Evolutionary conservation across 1,140 invertebrate genomes (phyloP).

Genomic region (Zaprionus ghesquierei): DNA sequence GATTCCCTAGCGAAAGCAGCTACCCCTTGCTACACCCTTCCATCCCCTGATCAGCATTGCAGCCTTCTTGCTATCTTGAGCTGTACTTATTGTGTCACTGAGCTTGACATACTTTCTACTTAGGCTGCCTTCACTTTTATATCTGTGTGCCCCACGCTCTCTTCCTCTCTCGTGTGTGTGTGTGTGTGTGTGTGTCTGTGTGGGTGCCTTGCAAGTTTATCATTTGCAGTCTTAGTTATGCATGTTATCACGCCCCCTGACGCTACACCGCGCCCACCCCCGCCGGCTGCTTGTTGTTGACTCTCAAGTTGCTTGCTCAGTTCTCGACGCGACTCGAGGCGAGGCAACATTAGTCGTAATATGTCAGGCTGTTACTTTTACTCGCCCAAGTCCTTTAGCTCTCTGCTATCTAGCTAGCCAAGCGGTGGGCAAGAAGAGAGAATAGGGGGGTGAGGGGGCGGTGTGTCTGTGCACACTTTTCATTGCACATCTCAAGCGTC

Average conservation of each 20-base stretch:
- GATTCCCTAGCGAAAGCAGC: neutral
- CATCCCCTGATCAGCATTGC: neutral
- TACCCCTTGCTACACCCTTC: neutral
- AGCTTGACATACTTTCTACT: slow-evolving; percentile 79
- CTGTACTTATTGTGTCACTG: slow-evolving; percentile 77
- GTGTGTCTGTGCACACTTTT: slow-evolving; percentile 36
- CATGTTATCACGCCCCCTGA: slow-evolving; percentile 26
- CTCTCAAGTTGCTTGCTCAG: slow-evolving; percentile 73
- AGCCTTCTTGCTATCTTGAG: neutral
- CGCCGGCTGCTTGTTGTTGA: slow-evolving; percentile 40
- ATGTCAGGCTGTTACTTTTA: slow-evolving; percentile 73
- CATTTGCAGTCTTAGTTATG: slow-evolving; percentile 78
- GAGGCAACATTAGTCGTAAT: slow-evolving; percentile 71
- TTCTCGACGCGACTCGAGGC: slow-evolving; percentile 57
- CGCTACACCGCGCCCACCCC: neutral
- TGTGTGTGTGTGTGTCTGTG: neutral
- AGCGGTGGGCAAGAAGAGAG: too few species aligned
- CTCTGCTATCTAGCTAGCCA: slow-evolving; percentile 40
- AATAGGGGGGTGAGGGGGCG: neutral
- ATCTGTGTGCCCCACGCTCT: neutral
- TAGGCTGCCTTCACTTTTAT: slow-evolving; percentile 48
- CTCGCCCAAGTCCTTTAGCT: slow-evolving; percentile 54
- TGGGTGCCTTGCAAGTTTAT: slow-evolving; percentile 64
- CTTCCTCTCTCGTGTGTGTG: neutral
- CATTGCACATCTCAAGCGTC: slow-evolving; percentile 51